Conservation (phyloP, 2,113 vertebrate genomes). For the Glaucidium brasilianum region DNA sequence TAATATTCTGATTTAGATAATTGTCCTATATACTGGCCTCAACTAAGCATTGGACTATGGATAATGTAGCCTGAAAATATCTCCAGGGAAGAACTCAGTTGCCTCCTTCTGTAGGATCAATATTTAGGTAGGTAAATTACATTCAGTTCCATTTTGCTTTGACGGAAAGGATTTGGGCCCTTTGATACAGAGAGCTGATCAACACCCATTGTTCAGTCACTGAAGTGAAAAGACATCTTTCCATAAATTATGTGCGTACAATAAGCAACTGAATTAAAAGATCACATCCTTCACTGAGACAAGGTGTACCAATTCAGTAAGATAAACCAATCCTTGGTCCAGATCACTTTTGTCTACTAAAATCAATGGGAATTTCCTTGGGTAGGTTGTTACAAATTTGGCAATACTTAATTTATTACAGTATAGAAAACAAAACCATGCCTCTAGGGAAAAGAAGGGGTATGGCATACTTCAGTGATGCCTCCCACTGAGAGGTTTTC, state of each 20-base stretch:
- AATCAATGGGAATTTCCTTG: neutral
- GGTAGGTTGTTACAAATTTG: neutral
- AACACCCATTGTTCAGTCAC: neutral
- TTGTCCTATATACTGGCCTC: neutral
- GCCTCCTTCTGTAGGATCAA: neutral
- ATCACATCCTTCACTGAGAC: neutral
- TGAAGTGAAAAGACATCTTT: neutral
- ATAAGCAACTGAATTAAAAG: neutral
- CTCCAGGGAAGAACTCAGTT: neutral
- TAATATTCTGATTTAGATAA: neutral
- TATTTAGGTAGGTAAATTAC: neutral
- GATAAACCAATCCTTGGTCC: neutral
- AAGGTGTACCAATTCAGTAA: neutral
- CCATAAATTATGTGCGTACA: fast-evolving
- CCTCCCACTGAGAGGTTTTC: neutral
- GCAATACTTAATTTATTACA: neutral
- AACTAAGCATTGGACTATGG: neutral
- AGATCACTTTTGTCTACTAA: neutral
- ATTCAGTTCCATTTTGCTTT: neutral
- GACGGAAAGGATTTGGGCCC: fast-evolving
- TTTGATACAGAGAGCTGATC: neutral
- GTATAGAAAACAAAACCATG: neutral
- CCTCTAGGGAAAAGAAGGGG: neutral
- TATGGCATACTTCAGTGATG: neutral
- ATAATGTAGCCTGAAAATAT: neutral